Evolutionary conservation across 2,113 vertebrate species (phyloP), one percentile per base, ranked within the genome.

Genomic region (Coturnix japonica): DNA sequence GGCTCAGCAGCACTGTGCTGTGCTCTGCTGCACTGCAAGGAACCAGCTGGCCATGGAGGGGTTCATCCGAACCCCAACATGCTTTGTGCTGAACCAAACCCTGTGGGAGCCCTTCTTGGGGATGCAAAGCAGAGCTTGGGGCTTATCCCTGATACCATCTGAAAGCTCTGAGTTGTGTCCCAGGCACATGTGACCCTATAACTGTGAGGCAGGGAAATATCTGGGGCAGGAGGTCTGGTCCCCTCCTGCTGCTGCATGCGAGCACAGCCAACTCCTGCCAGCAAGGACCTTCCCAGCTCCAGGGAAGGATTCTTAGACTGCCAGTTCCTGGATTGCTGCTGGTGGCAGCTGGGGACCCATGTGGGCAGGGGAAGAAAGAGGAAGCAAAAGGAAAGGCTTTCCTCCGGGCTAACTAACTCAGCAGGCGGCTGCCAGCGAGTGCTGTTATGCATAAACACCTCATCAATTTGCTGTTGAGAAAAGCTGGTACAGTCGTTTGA

Each of bases 1-100:
- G 72, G 30, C 51, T 0, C 0, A 30, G 41, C 1, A 3, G 1
- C 13, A 0, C 30, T 71, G 18, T 25, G 3, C 33, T 30, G 56
- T 54, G 31, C 6, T 28, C 67, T 25, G 22, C 7, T 15, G 15
- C 59, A 37, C 41, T 18, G 51, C 61, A 13, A 33, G 11, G 6
- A 7, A 16, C 7, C 30, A 12, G 28, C 35, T 11, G 26, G 8
- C 16, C 19, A 16, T 23, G 33, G 9, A 12, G 7, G 6, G 21
- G 5, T 61, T 65, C 17, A 3, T 26, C 2, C 2, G 59, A 82
- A 59, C 17, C 20, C 37, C 31, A 64, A 74, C 70, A 13, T 6
- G 9, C 37, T 73, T 66, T 60, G 60, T 54, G 0, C n/a, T 20
- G 31, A 59, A 39, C 26, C 3, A 1, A 84, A 81, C 33, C 26